Evolutionary conservation across 2,888 invertebrate species (phyloP).

Genomic region (Pristionchus arcanus): DNA sequence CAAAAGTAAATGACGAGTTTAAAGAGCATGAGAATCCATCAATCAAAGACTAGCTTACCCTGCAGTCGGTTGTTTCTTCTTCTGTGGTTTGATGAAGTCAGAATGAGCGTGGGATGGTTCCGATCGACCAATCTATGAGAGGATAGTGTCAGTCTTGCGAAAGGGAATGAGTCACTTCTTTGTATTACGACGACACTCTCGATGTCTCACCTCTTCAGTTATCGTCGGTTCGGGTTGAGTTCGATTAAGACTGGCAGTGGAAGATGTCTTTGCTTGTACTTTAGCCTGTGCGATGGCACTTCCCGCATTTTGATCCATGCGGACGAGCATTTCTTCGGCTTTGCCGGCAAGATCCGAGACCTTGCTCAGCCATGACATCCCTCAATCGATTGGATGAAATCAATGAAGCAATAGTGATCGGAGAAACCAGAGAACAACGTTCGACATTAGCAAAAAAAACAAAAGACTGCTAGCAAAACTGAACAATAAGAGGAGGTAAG

Average conservation of each 20-base stretch:
- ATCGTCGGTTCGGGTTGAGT: neutral
- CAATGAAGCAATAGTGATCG: neutral
- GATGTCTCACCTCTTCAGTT: constrained; percentile 52
- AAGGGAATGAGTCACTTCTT: constrained; percentile 31
- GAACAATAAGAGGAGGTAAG: neutral
- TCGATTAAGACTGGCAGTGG: constrained; percentile 38
- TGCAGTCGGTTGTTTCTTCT: constrained; percentile 43
- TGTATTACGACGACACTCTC: constrained; percentile 17
- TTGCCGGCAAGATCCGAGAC: constrained; percentile 69
- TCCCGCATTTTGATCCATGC: constrained; percentile 87
- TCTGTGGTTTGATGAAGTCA: constrained; percentile 49
- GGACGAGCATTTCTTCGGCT: constrained; percentile 83
- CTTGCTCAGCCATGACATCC: constrained; percentile 73
- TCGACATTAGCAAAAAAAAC: neutral
- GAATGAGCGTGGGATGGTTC: constrained; percentile 55
- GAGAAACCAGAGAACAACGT: neutral
- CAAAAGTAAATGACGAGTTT: neutral
- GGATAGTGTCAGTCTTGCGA: constrained; percentile 41
- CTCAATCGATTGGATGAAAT: neutral
- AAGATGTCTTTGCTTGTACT: constrained; percentile 10
- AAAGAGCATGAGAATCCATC: neutral
- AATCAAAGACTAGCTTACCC: constrained; percentile 43
- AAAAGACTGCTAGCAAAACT: constrained; percentile 2
- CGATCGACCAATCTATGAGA: constrained; percentile 37
- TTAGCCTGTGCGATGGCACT: constrained; percentile 81